Evolutionary conservation across 2,888 invertebrate species (phyloP), one percentile per base, ranked within the genome.

Genomic region (Macrophya alboannulata): DNA sequence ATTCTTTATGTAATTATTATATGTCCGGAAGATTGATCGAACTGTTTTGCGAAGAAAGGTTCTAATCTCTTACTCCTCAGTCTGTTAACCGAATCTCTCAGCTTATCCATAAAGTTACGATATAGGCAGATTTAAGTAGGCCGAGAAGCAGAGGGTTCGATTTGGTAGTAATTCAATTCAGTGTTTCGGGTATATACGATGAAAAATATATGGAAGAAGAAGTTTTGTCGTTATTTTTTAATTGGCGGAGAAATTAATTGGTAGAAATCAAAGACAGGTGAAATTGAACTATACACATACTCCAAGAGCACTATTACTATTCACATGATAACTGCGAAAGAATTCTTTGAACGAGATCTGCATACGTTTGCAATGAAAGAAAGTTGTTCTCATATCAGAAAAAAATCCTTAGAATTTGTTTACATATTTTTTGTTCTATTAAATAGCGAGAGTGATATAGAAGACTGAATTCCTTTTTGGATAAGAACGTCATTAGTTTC

Each of bases 21-120:
- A 21, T 48, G 37, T n/a, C 40, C 62, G 21, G 62, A 81, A 43
- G 81, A 81, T 81, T 81, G 81, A 81, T 81, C 43, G 81, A 81
- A 21, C 59, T 62, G 81, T 62, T 40, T n/a, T 81, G 62, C 81
- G 62, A 40, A 81, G 21, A 43, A 62, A 81, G 55, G 21, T 43
- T 81, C 59, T 81, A 81, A 81, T 81, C 62, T 81, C 6, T 62
- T 81, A 43, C 81, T 40, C 43, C 17, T 25, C 12, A 81, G 81
- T 21, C 40, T 81, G 59, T 81, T 81, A 59, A 21, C 21, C 43
- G 37, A 81, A 81, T 81, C 62, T 81, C 62, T 62, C 40, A 15
- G 31, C 81, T 81, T 62, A 62, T 62, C 62, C 40, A 81, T 43
- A 62, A 62, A 81, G 25, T 25, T 62, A 62, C 62, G 37, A 77